Evolutionary conservation across 2,797 vertebrate genomes (phyloP).

Genomic region (Acanthurus tractus): DNA sequence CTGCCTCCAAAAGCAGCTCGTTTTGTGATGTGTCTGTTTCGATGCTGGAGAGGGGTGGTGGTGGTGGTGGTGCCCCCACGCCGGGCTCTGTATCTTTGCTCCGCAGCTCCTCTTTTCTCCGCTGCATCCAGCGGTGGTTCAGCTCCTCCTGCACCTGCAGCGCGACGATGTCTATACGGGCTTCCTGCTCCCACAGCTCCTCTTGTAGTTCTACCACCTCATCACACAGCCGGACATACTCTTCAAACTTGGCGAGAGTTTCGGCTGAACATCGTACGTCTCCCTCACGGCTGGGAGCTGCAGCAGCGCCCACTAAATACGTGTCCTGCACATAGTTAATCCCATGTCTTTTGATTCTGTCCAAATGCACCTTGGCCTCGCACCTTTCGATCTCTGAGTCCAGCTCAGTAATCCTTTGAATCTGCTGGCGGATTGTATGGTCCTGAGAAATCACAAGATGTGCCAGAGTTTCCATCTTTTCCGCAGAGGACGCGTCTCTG

Average conservation of each 20-base stretch:
- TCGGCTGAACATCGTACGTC: conserved; percentile 42
- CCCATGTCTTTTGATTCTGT: conserved; percentile 91
- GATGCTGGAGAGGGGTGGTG: not conserved
- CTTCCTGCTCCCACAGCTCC: conserved; percentile 89
- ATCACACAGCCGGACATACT: conserved; percentile 87
- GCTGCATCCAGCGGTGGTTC: conserved; percentile 92
- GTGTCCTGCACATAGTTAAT: conserved; percentile 97
- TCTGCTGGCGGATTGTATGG: conserved; percentile 95
- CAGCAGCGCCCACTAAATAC: conserved; percentile 86
- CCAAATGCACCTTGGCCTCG: conserved; percentile 91
- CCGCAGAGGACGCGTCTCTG: conserved; percentile 81
- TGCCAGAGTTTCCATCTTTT: conserved; percentile 94
- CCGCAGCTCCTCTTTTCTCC: conserved; percentile 87
- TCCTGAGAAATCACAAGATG: conserved; percentile 96
- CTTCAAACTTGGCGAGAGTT: conserved; percentile 80
- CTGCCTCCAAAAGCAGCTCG: conserved; percentile 87
- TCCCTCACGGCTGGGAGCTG: conserved; percentile 14
- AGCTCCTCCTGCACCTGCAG: conserved; percentile 92
- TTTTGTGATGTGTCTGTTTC: conserved; percentile 62
- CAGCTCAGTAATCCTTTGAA: conserved; percentile 91
- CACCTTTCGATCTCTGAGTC: conserved; percentile 93
- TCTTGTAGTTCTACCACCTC: conserved; percentile 89
- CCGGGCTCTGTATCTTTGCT: conserved; percentile 61
- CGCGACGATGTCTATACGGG: conserved; percentile 87
- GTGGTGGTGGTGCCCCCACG: conserved; percentile 22